Percentiles rank a stretch among this genome's conserved stretches.
Evolutionary conservation across 37 sponge, comb jelly and placozoan species (phyloP).

Genomic region (Oopsacas minuta): DNA sequence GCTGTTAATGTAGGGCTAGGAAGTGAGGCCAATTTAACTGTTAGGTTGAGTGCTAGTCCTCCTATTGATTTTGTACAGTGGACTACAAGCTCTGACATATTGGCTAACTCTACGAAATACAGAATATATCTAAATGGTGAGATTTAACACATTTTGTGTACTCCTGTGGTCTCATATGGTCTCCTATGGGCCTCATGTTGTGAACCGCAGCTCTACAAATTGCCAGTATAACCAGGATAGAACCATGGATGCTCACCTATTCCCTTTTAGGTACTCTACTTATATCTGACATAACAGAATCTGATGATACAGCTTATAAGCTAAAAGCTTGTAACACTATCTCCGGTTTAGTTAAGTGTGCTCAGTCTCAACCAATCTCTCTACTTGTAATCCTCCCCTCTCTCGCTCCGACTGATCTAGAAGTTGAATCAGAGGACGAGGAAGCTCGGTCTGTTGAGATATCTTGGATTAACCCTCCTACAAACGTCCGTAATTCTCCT

Average conservation of each 20-base stretch:
- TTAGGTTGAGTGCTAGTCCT: not conserved
- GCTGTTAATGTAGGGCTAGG: not conserved
- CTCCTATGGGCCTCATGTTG: no score
- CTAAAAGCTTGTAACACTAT: not conserved
- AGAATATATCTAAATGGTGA: not conserved
- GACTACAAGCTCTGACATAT: not conserved
- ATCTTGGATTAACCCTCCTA: not conserved
- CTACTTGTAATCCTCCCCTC: not conserved
- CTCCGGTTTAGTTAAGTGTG: not conserved
- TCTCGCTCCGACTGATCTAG: not conserved
- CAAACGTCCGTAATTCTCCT: not conserved
- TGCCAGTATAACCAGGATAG: no score
- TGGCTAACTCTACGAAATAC: not conserved
- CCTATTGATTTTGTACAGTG: not conserved
- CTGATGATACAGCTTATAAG: not conserved
- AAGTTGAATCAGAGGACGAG: not conserved
- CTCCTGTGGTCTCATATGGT: no score
- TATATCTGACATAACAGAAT: not conserved
- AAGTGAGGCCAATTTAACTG: not conserved
- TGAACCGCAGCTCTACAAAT: no score
- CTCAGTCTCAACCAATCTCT: not conserved
- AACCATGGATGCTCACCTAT: not conserved
- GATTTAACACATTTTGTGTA: no score
- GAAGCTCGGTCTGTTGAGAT: not conserved
- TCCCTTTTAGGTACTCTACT: not conserved